phyloP scores from a whole-genome alignment of 2,888 invertebrate species.

The Meganola albula region DNA sequence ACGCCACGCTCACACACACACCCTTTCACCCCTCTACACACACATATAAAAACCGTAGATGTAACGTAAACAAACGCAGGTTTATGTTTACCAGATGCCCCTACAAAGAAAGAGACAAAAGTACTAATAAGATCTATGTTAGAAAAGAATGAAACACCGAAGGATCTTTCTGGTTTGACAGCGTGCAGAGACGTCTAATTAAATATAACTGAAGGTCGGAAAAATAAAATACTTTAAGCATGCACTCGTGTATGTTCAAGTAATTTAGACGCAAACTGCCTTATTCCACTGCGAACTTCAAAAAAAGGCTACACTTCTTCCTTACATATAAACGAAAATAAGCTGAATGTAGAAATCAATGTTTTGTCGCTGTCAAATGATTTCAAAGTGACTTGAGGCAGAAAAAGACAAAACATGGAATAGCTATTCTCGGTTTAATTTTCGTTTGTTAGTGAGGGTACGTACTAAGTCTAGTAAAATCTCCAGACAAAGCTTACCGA shows the following conservation, averaged over 20 bases:
- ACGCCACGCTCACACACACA: conserved; percentile 59
- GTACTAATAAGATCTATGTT: conserved; percentile 42
- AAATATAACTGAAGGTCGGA: conserved; percentile 68
- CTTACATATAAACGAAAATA: too few species aligned
- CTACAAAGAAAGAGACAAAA: conserved; percentile 59
- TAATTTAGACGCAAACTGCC: too few species aligned
- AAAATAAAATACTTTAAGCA: conserved; percentile 48
- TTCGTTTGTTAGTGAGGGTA: too few species aligned
- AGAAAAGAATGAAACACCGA: conserved; percentile 49
- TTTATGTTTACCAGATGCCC: conserved; percentile 77
- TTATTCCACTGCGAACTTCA: too few species aligned
- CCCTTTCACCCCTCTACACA: conserved; percentile 62
- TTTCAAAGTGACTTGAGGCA: too few species aligned
- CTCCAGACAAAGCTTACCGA: too few species aligned
- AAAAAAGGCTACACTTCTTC: too few species aligned
- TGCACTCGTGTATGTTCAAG: conserved; percentile 14
- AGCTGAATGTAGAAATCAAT: too few species aligned
- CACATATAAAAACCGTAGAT: conserved; percentile 43
- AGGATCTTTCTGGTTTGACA: conserved; percentile 61
- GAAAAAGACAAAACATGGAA: too few species aligned
- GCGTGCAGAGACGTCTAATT: conserved; percentile 68
- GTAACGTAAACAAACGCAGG: conserved; percentile 69
- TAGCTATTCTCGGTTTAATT: too few species aligned
- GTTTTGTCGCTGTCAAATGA: too few species aligned
- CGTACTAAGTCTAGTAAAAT: too few species aligned